Evolutionary conservation across 2,113 vertebrate species (phyloP).

Genomic region (Chelonoidis abingdonii): DNA sequence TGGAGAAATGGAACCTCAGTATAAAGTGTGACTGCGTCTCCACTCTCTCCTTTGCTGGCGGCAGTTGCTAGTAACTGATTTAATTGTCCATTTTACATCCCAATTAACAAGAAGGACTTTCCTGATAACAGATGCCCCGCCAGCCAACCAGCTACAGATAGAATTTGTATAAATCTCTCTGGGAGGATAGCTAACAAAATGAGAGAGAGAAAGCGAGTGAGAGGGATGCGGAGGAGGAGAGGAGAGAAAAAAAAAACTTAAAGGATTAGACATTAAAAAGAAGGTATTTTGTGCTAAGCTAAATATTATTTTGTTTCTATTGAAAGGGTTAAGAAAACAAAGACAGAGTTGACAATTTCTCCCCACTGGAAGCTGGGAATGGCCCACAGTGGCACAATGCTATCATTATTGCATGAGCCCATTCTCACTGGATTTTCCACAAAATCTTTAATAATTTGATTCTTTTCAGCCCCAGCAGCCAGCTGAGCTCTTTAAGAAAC

Average conservation of each 20-base stretch:
- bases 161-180: slow-evolving; percentile 66
- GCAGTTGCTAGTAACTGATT: slow-evolving; percentile 22
- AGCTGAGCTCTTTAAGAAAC: slow-evolving; percentile 88
- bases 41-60: slow-evolving; percentile 38
- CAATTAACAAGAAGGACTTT: slow-evolving; percentile 49
- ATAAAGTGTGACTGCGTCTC: background rate
- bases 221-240: background rate
- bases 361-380: slow-evolving; percentile 80
- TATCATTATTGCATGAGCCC: slow-evolving; percentile 80
- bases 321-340: slow-evolving; percentile 84
- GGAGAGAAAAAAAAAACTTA: slow-evolving; percentile 46
- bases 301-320: slow-evolving; percentile 84
- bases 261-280: slow-evolving; percentile 80
- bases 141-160: slow-evolving; percentile 52
- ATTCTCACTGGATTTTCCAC: slow-evolving; percentile 85
- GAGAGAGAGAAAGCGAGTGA: background rate
- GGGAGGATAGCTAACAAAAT: slow-evolving; percentile 48
- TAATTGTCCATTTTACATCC: slow-evolving; percentile 61
- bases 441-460: slow-evolving; percentile 88
- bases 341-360: slow-evolving; percentile 78
- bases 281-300: slow-evolving; percentile 80
- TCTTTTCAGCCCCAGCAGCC: slow-evolving; percentile 84
- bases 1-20: slow-evolving; percentile 14
- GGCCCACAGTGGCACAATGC: slow-evolving; percentile 78
- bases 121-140: slow-evolving; percentile 68